Evolutionary conservation across 2,888 invertebrate genomes (phyloP).

Genomic region (Tetranychus truncatus): DNA sequence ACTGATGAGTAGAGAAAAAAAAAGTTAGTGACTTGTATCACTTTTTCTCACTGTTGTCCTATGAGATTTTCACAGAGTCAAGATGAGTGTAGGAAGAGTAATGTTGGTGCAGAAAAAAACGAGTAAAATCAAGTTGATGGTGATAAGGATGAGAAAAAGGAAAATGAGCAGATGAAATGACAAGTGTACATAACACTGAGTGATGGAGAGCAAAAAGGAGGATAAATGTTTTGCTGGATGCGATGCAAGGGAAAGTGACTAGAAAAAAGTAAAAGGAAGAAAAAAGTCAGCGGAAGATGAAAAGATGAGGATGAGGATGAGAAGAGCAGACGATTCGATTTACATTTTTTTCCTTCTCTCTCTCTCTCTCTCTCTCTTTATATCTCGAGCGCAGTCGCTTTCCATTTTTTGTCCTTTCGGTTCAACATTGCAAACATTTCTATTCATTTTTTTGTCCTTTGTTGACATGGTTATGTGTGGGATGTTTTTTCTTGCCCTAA

Average conservation of each 20-base stretch:
- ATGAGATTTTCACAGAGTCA: not conserved
- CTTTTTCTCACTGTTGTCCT: not conserved
- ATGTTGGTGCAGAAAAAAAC: not conserved
- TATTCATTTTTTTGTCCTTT: not conserved
- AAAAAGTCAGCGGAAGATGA: not conserved
- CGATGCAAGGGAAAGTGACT: not conserved
- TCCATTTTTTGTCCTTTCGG: not conserved
- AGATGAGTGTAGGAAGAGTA: not conserved
- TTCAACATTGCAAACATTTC: not conserved
- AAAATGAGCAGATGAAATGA: not conserved
- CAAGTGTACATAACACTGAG: not conserved
- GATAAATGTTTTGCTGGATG: not conserved
- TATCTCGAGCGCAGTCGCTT: not conserved
- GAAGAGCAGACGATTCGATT: not conserved
- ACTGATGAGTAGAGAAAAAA: no score
- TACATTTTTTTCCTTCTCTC: not conserved
- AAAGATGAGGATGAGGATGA: not conserved
- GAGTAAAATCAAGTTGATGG: not conserved
- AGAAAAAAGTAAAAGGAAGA: not conserved
- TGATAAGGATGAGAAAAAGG: not conserved
- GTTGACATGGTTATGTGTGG: no score
- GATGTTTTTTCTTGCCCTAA: no score
- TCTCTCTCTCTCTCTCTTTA: no score
- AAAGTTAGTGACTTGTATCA: no score
- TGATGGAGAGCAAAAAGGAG: not conserved